Evolutionary conservation across 2,888 invertebrate species (phyloP).

Genomic region (Cataglyphis cursor): DNA sequence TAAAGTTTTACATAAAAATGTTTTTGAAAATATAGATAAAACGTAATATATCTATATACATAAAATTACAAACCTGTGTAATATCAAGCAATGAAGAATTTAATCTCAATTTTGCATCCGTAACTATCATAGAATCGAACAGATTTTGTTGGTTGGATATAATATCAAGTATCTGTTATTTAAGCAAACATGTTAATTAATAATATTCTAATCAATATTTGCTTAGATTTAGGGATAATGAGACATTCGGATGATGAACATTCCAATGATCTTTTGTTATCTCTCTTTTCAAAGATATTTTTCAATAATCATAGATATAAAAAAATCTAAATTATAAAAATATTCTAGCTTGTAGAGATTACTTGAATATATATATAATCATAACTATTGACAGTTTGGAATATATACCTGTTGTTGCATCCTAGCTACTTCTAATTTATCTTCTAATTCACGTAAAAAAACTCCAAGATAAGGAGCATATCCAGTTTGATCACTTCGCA

Average conservation of each 20-base stretch:
- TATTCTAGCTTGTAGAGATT: background rate
- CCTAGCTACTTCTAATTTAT: constrained; percentile 96
- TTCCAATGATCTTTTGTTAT: background rate
- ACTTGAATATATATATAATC: background rate
- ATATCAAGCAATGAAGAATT: constrained; percentile 95
- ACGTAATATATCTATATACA: background rate
- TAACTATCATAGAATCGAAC: constrained; percentile 79
- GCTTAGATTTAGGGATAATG: background rate
- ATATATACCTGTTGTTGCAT: constrained; percentile 90
- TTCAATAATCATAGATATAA: background rate
- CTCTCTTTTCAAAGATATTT: background rate
- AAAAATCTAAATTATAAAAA: background rate
- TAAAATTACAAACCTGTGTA: constrained; percentile 89
- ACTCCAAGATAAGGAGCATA: constrained; percentile 92
- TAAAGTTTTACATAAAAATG: background rate
- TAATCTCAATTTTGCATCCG: constrained; percentile 90
- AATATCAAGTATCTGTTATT: constrained; percentile 89
- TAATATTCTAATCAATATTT: background rate
- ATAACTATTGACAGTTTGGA: constrained; percentile 10
- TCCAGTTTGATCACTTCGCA: constrained; percentile 94
- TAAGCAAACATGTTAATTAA: constrained; percentile 19
- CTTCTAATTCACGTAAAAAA: constrained; percentile 95
- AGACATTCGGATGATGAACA: background rate
- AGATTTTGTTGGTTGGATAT: constrained; percentile 88
- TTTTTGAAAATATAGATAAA: background rate